Conservation (phyloP, 2,113 vertebrate genomes). For the Canis aureus region DNA sequence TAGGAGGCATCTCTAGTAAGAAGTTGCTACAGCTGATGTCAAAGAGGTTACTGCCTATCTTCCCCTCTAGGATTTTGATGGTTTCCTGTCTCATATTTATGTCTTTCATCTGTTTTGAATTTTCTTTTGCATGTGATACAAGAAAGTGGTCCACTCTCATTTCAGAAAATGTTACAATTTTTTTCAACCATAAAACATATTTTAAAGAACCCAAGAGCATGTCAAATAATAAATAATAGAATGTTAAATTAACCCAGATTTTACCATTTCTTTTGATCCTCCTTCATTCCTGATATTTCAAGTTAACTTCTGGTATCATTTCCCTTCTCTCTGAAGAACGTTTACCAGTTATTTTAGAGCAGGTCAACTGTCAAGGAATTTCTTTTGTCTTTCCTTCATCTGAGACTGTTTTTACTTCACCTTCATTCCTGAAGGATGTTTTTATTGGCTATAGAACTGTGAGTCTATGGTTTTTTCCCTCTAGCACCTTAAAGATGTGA, state of each 20-base stretch:
- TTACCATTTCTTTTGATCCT: neutral
- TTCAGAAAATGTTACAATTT: neutral
- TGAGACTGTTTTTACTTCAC: neutral
- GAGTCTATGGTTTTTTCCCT: neutral
- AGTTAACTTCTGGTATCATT: neutral
- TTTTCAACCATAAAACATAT: neutral
- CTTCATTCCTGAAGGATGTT: neutral
- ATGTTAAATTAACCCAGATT: neutral
- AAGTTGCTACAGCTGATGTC: neutral
- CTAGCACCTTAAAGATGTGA: neutral
- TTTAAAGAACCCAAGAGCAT: neutral
- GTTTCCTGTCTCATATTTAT: neutral
- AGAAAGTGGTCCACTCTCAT: neutral
- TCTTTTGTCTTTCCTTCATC: neutral
- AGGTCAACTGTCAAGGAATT: neutral
- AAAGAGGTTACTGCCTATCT: neutral
- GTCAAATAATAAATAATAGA: neutral
- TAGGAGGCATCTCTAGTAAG: neutral
- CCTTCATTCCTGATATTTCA: neutral
- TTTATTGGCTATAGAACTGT: neutral
- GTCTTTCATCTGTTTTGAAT: neutral
- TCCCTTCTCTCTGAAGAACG: neutral
- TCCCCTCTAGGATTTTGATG: neutral
- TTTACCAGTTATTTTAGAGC: neutral
- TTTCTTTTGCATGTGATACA: neutral